Evolutionary conservation across 1,140 invertebrate genomes (phyloP).

Genomic region (Melanaphis sacchari): DNA sequence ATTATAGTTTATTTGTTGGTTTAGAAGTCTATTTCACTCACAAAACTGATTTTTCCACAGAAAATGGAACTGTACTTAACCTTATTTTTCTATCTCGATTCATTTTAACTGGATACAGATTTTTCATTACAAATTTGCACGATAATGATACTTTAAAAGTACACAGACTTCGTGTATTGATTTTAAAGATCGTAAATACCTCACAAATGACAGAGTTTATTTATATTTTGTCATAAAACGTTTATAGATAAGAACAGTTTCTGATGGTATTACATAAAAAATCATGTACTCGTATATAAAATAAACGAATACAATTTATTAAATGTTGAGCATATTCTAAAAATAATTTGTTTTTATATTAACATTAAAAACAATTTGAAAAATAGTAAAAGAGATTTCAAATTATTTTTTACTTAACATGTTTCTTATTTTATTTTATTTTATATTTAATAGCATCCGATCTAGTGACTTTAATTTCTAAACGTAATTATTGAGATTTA

Average conservation of each 20-base stretch:
- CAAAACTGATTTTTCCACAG: not conserved
- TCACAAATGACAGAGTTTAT: not conserved
- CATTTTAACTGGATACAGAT: not conserved
- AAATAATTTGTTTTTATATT: not conserved
- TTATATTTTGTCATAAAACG: not conserved
- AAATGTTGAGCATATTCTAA: not conserved
- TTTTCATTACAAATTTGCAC: not conserved
- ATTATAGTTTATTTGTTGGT: not conserved
- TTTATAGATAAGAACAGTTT: not conserved
- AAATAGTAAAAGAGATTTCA: not conserved
- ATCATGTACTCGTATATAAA: not conserved
- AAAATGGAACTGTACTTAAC: not conserved
- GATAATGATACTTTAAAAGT: not conserved
- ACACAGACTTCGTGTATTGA: not conserved
- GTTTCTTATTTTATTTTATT: too few species aligned
- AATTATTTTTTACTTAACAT: too few species aligned
- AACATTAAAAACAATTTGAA: not conserved
- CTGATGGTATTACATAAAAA: not conserved
- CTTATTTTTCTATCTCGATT: not conserved
- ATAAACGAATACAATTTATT: not conserved
- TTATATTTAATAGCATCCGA: too few species aligned
- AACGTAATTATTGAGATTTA: too few species aligned
- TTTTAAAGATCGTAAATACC: not conserved
- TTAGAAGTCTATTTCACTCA: not conserved
- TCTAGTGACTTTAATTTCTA: too few species aligned